Evolutionary conservation across 2,113 vertebrate genomes (phyloP), one percentile per base, ranked within the genome.

Genomic region (Nibea coibor): DNA sequence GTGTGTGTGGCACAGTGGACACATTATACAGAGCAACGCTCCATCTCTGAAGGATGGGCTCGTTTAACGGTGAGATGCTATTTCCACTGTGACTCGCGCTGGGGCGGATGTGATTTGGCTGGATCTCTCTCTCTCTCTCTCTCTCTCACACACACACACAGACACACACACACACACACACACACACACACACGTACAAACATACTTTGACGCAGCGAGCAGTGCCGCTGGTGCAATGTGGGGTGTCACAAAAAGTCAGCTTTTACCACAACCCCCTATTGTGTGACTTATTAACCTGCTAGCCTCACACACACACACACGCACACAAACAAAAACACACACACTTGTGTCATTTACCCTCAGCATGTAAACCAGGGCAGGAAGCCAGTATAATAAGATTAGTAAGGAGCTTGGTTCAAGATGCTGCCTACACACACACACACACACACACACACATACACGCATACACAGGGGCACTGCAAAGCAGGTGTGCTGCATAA

Each of bases 261-360:
- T 80, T 74, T 75, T 81, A 82, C 81, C 77, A 87, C 54, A 54
- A 63, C 79, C 83, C 72, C 88, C 85, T 53, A 64, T 16, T 76
- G 87, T 75, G 85, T 88, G 85, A 92, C 87, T 83, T 85, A 89
- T 91, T 85, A 90, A 88, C 76, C 82, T 84, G 70, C 68, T 68
- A 78, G 17, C 39, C 24, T 20, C 26, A 47, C 65, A 56, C 62
- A 70, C 72, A 53, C 58, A 65, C 43, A 28, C 61, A 68, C 17
- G 53, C 4, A 66, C 26, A 45, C 51, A 47, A n/a, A 61, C 35
- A 71, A 5, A 64, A 45, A 65, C n/a, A 58, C 5, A 61, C 65
- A 71, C 63, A 48, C 11, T 58, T 65, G 62, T 56, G 56, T 69
- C 61, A 63, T 72, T 80, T 69, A 81, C 71, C 74, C 74, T 75